These are phyloP conservation scores for Euzetes globulus DNA, from an alignment of 2,888 invertebrate genomes.

Conservation along the genomic window DNA sequence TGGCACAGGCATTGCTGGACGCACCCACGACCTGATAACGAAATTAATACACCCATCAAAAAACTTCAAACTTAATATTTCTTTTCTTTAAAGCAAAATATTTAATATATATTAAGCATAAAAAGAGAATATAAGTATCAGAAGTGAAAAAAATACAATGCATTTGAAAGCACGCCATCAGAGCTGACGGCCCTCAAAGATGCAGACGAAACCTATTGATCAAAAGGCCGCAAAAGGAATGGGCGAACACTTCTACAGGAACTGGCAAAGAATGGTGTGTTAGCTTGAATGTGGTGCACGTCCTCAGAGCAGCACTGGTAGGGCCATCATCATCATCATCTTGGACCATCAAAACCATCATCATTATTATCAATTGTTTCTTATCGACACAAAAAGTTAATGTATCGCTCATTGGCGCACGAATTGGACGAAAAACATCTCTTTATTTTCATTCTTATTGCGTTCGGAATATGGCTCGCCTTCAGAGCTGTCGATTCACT, in stretches of 20 bases:
- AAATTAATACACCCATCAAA: conserved; percentile 29
- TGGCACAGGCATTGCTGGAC: conserved; percentile 21
- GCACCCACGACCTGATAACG: conserved; percentile 31
- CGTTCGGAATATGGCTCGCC: background rate
- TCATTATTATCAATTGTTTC: conserved; percentile 29
- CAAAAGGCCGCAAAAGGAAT: conserved; percentile 11
- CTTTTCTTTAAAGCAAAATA: background rate
- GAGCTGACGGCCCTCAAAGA: background rate
- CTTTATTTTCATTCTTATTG: background rate
- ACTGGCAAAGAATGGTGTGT: conserved; percentile 10
- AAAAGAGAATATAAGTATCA: background rate
- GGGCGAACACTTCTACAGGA: conserved; percentile 15
- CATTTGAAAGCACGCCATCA: background rate
- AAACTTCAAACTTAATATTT: background rate
- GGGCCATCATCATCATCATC: conserved; percentile 9
- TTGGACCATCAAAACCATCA: background rate
- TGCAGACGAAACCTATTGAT: conserved; percentile 18
- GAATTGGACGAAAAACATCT: background rate
- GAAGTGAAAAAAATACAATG: conserved; percentile 15
- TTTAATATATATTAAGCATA: background rate
- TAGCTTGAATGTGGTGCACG: background rate
- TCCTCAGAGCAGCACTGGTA: background rate
- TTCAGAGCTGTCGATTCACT: background rate
- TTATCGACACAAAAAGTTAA: conserved; percentile 27
- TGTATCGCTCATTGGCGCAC: conserved; percentile 25